Percentiles rank a stretch among this genome's conserved stretches.
Conservation (phyloP, 2,797 vertebrate genomes). For the Myiotriccus ornatus region DNA sequence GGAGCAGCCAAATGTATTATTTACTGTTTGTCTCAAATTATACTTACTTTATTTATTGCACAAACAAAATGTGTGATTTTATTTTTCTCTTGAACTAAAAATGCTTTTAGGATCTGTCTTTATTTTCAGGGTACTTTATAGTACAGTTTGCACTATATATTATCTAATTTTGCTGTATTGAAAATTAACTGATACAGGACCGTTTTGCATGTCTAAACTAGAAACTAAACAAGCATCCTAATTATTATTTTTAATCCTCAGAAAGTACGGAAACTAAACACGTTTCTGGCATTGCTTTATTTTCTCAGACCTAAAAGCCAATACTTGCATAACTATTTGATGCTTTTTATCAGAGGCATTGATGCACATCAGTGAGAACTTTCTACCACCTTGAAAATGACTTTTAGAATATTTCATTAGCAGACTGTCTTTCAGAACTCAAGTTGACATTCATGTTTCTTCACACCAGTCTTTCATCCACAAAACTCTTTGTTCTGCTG, state of each 20-base stretch:
- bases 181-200: conserved; percentile 18
- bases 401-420: conserved; percentile 83
- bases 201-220: not conserved
- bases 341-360: conserved; percentile 75
- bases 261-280: conserved; percentile 1
- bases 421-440: conserved; percentile 77
- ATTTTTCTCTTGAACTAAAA: not conserved
- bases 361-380: conserved; percentile 76
- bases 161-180: not conserved
- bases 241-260: conserved; percentile 8
- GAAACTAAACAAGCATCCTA: not conserved
- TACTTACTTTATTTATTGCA: conserved; percentile 6
- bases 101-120: not conserved
- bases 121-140: not conserved
- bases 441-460: conserved; percentile 78
- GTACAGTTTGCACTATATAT: not conserved
- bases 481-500: conserved; percentile 77
- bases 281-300: conserved; percentile 45
- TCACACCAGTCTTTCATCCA: conserved; percentile 78
- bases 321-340: conserved; percentile 72
- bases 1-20: conserved; percentile 31
- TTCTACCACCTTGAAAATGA: conserved; percentile 81
- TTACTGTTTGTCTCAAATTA: conserved; percentile 26
- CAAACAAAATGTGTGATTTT: not conserved
- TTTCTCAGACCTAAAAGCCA: conserved; percentile 65